Evolutionary conservation across 2,113 vertebrate genomes (phyloP).

Genomic region (Labeo catla): DNA sequence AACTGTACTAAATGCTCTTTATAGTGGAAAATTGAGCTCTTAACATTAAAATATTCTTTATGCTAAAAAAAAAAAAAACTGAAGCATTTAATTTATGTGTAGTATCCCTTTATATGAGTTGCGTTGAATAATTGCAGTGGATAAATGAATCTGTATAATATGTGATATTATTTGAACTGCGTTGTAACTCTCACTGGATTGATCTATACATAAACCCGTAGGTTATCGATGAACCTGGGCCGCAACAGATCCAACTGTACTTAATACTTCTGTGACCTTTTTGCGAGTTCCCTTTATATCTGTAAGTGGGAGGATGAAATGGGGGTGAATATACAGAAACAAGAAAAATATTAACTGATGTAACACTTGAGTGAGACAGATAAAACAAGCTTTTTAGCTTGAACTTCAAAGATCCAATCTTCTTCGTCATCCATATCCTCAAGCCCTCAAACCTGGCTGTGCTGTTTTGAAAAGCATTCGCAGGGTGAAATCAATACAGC

Average conservation of each 20-base stretch:
- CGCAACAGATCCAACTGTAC: not conserved
- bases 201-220: not conserved
- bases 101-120: not conserved
- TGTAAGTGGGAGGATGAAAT: not conserved
- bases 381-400: conserved; percentile 33
- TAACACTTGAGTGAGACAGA: conserved; percentile 1
- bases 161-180: not conserved
- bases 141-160: not conserved
- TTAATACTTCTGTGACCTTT: conserved; percentile 32
- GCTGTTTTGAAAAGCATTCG: conserved; percentile 18
- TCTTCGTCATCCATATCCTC: conserved; percentile 6
- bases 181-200: not conserved
- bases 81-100: not conserved
- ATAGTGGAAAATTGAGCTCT: not conserved
- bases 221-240: not conserved
- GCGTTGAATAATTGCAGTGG: not conserved
- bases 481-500: conserved; percentile 27
- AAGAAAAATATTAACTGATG: conserved; percentile 9
- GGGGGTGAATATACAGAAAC: conserved; percentile 1
- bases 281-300: not conserved
- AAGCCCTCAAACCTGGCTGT: not conserved
- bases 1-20: not conserved
- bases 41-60: not conserved
- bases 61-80: not conserved
- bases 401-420: conserved; percentile 39